phyloP scores from a whole-genome alignment of 2,888 invertebrate species.

The Lepidochrysops patricia region DNA sequence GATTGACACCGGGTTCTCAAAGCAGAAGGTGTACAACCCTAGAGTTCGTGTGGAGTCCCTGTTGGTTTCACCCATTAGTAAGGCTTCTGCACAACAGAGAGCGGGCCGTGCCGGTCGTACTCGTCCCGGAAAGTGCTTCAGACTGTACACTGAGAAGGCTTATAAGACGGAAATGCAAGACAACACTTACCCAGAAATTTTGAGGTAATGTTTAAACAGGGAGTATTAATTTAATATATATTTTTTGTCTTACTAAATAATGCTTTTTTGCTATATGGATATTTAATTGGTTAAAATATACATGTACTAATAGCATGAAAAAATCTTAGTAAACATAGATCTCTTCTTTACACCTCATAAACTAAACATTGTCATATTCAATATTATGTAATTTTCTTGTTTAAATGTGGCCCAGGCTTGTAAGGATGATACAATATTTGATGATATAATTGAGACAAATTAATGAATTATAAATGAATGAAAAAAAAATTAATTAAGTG shows the following conservation, averaged over 20 bases:
- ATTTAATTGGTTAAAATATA: too few relatives aligned
- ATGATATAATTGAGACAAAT: too few relatives aligned
- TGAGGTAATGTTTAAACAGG: conserved; percentile 49
- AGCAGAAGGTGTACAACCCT: conserved; percentile 97
- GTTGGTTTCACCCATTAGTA: conserved; percentile 97
- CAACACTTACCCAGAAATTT: conserved; percentile 97
- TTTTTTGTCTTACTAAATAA: too few relatives aligned
- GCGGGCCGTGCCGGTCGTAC: conserved; percentile 98
- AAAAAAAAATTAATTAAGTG: conserved; percentile 13
- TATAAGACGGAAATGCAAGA: conserved; percentile 98
- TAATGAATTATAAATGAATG: too few relatives aligned
- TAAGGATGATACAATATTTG: too few relatives aligned
- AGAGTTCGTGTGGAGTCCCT: conserved; percentile 94
- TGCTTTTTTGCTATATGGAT: too few relatives aligned
- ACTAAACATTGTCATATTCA: too few relatives aligned
- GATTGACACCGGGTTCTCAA: conserved; percentile 99
- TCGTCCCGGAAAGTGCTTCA: conserved; percentile 98
- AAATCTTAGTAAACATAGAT: too few relatives aligned
- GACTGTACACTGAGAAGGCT: conserved; percentile 95
- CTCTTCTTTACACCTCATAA: too few relatives aligned
- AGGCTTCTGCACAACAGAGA: conserved; percentile 98
- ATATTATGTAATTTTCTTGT: too few relatives aligned
- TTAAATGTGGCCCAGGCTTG: too few relatives aligned
- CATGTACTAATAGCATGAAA: too few relatives aligned
- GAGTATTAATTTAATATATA: conserved; percentile 21